Evolutionary conservation across 2,797 vertebrate genomes (phyloP).

Genomic region (Megalops cyprinoides): DNA sequence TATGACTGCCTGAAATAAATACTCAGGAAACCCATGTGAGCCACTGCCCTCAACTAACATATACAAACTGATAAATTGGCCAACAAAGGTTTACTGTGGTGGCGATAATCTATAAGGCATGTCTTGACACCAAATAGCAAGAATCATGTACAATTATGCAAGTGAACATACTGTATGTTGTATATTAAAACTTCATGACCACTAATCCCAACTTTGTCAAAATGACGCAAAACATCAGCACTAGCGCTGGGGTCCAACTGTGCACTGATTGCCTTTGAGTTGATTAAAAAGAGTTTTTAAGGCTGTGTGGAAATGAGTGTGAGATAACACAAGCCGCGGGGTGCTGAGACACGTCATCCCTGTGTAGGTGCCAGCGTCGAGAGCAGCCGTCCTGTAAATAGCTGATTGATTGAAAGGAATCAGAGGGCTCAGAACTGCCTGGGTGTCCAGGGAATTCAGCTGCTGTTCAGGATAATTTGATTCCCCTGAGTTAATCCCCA

Average conservation of each 20-base stretch:
- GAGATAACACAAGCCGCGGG: not conserved
- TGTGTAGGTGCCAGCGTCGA: not conserved
- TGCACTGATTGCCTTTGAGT: slow-evolving; percentile 22
- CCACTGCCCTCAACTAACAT: not conserved
- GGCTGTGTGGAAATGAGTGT: not conserved
- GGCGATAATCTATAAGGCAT: not conserved
- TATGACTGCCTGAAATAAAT: not conserved
- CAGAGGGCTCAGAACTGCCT: not conserved
- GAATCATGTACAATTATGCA: not conserved
- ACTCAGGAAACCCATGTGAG: not conserved
- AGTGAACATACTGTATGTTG: not conserved
- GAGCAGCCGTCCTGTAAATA: not conserved
- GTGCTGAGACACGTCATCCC: not conserved
- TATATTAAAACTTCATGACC: not conserved
- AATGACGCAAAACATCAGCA: not conserved
- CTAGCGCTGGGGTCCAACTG: slow-evolving; percentile 16
- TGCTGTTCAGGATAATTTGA: not conserved
- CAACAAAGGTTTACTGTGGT: not conserved
- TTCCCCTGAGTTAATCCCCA: not conserved
- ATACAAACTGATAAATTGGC: not conserved
- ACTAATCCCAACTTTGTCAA: not conserved
- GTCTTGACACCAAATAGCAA: not conserved
- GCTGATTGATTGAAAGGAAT: not conserved
- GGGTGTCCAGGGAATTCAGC: not conserved
- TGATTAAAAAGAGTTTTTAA: slow-evolving; percentile 17